These are phyloP conservation scores for Ylistrum balloti DNA, from an alignment of 1,140 invertebrate species.

Conservation along the genomic window DNA sequence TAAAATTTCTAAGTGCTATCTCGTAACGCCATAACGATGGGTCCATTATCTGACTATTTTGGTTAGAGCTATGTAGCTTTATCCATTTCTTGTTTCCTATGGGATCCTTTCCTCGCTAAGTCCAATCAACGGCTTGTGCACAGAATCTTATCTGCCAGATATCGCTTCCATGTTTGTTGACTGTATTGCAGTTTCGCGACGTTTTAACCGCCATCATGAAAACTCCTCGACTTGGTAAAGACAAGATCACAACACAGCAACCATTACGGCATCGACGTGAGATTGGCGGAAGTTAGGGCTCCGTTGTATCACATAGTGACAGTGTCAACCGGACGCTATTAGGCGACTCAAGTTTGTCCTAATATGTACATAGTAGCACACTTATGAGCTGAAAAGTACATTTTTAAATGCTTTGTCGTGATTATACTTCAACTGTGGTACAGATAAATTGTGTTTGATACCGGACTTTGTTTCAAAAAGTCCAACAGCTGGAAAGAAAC, in stretches of 20 bases:
- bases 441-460: neutral
- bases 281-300: conserved; percentile 7
- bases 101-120: conserved; percentile 12
- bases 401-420: neutral
- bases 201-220: conserved; percentile 17
- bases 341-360: neutral
- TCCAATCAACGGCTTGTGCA: conserved; percentile 30
- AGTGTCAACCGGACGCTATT: conserved; percentile 11
- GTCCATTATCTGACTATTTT: conserved; percentile 20
- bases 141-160: conserved; percentile 9
- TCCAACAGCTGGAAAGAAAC: conserved; percentile 21
- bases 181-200: conserved; percentile 25
- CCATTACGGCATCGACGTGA: neutral
- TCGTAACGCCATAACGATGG: conserved; percentile 37
- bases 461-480: neutral
- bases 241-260: neutral
- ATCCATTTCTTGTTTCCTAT: conserved; percentile 19
- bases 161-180: conserved; percentile 2
- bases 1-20: conserved; percentile 40
- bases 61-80: neutral
- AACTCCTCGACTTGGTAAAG: neutral
- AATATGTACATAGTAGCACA: neutral
- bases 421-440: neutral
- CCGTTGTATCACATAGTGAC: neutral
- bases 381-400: neutral